Evolutionary conservation across 1,140 invertebrate genomes (phyloP).

Genomic region (Probaryconus sp.): DNA sequence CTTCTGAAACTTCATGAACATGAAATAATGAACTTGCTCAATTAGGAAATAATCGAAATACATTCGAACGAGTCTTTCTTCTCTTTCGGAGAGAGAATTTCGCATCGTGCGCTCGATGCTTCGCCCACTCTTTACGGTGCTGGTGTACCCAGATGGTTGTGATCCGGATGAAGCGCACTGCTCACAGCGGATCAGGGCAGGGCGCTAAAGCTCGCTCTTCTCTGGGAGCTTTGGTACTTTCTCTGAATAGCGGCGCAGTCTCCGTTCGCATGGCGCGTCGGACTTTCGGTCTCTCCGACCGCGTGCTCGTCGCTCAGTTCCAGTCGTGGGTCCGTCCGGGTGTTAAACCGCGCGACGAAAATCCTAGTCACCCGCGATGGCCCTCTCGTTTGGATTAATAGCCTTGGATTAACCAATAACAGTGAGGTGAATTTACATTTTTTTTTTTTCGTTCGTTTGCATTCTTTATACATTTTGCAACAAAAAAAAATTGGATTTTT

Average conservation of each 20-base stretch:
- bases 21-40: constrained; percentile 44
- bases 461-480: too few species aligned
- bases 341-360: constrained; percentile 17
- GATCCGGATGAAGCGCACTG: constrained; percentile 11
- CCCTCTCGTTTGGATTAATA: constrained; percentile 3
- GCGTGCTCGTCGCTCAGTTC: constrained; percentile 73
- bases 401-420: constrained; percentile 32
- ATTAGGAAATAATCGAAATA: constrained; percentile 51
- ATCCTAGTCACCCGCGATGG: not conserved
- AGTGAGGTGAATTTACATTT: constrained; percentile 25
- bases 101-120: not conserved
- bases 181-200: constrained; percentile 21
- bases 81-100: not conserved
- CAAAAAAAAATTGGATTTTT: too few species aligned
- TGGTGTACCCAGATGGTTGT: constrained; percentile 21
- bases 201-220: constrained; percentile 14
- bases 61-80: constrained; percentile 26
- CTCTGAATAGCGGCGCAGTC: constrained; percentile 69
- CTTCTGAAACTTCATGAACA: too few species aligned
- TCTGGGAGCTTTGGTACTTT: constrained; percentile 25
- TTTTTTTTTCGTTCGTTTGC: too few species aligned
- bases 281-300: constrained; percentile 66
- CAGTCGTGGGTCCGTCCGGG: constrained; percentile 63
- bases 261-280: constrained; percentile 71
- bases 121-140: too few species aligned